Evolutionary conservation across 1,140 invertebrate species (phyloP).

Genomic region (Magallana ariakensis): DNA sequence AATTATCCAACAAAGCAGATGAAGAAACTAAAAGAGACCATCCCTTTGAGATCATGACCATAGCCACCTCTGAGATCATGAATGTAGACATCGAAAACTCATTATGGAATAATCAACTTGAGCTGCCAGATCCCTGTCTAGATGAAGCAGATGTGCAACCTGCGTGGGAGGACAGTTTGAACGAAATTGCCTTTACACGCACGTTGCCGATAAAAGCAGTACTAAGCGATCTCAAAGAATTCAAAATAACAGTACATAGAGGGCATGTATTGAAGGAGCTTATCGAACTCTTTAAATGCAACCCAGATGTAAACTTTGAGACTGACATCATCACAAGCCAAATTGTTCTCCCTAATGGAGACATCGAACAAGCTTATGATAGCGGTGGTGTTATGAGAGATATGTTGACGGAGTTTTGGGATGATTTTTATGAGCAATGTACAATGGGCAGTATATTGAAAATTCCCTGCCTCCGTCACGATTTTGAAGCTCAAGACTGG

Average conservation of each 20-base stretch:
- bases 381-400: conserved; percentile 47
- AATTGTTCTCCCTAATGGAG: conserved; percentile 49
- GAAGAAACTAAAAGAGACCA: background rate
- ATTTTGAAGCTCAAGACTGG: conserved; percentile 51
- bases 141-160: background rate
- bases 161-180: conserved; percentile 21
- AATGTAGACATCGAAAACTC: too few relatives aligned
- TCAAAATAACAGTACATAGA: conserved; percentile 35
- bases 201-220: background rate
- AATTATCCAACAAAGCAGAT: background rate
- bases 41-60: background rate
- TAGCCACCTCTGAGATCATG: background rate
- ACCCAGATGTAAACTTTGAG: conserved; percentile 13
- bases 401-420: conserved; percentile 51
- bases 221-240: background rate
- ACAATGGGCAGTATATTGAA: conserved; percentile 45
- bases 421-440: conserved; percentile 50
- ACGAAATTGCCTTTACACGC: conserved; percentile 21
- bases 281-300: conserved; percentile 43
- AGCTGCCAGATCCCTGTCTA: background rate
- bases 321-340: conserved; percentile 22
- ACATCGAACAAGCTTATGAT: conserved; percentile 49
- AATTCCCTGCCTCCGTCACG: conserved; percentile 51
- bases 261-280: conserved; percentile 44
- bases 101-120: background rate